These are phyloP conservation scores for Corapipo altera DNA, from an alignment of 2,113 vertebrate genomes.

Conservation along the genomic window DNA sequence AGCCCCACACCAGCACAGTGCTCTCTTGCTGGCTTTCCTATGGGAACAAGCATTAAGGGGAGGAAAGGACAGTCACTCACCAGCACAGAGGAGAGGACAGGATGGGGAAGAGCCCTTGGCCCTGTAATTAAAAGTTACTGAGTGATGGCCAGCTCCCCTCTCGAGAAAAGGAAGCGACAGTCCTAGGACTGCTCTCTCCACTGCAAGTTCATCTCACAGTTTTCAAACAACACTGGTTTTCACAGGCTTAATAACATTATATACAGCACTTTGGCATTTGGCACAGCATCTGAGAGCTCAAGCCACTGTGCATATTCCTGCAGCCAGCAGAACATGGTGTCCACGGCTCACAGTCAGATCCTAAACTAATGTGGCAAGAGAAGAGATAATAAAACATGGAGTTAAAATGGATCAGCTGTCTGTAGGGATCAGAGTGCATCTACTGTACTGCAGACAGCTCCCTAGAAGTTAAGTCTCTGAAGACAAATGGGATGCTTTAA, in stretches of 20 bases:
- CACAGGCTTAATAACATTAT: background rate
- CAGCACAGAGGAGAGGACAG: background rate
- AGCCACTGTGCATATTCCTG: background rate
- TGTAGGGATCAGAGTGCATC: background rate
- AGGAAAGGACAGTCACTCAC: background rate
- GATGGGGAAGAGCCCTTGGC: background rate
- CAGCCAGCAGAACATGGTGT: background rate
- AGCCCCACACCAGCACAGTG: background rate
- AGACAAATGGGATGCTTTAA: background rate
- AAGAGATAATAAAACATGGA: background rate
- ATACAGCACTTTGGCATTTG: background rate
- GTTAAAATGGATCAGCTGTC: background rate
- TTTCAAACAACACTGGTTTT: background rate
- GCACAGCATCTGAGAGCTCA: background rate
- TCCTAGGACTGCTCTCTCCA: background rate
- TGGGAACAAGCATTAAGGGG: rapidly evolving
- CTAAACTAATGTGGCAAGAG: background rate
- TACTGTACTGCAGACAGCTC: background rate
- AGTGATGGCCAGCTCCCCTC: background rate
- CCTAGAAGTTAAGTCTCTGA: background rate
- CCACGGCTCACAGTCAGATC: background rate
- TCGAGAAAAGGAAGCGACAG: background rate
- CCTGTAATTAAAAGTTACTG: background rate
- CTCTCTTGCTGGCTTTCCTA: background rate
- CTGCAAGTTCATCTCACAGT: background rate